These are phyloP conservation scores for Callithrix jacchus DNA, from an alignment of 2,113 vertebrate genomes.

Conservation along the genomic window DNA sequence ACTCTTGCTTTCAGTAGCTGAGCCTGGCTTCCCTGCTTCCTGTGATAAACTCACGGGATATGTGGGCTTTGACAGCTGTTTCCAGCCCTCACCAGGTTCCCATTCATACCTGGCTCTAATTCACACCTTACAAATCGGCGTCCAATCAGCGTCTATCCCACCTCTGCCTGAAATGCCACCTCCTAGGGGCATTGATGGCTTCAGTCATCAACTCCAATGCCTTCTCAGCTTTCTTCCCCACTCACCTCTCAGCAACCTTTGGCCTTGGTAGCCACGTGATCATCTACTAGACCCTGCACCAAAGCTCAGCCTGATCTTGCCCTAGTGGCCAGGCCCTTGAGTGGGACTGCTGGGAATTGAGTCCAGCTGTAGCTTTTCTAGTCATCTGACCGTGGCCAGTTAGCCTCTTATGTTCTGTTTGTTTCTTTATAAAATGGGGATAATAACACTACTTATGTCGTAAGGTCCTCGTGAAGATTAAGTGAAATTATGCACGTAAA, in stretches of 20 bases:
- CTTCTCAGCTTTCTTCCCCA: not conserved
- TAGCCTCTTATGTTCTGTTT: not conserved
- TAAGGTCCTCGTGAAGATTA: not conserved
- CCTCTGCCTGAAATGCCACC: not conserved
- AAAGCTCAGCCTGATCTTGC: not conserved
- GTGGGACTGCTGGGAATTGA: not conserved
- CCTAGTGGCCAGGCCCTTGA: not conserved
- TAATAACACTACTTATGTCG: constrained; percentile 37
- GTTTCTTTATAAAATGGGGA: constrained; percentile 29
- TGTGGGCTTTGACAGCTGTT: not conserved
- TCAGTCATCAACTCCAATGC: not conserved
- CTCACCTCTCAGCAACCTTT: not conserved
- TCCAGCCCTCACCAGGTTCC: not conserved
- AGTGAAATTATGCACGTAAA: constrained; percentile 24
- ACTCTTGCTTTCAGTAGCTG: not conserved
- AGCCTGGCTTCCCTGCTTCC: not conserved
- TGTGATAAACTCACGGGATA: not conserved
- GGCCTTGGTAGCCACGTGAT: not conserved
- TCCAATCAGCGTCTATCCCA: not conserved
- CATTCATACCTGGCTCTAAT: not conserved
- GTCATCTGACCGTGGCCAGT: not conserved
- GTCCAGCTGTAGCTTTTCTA: not conserved
- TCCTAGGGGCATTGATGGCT: not conserved
- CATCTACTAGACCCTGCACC: not conserved
- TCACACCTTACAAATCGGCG: not conserved